These are phyloP conservation scores for Dryobates pubescens DNA, from an alignment of 2,797 vertebrate genomes.

Conservation along the genomic window DNA sequence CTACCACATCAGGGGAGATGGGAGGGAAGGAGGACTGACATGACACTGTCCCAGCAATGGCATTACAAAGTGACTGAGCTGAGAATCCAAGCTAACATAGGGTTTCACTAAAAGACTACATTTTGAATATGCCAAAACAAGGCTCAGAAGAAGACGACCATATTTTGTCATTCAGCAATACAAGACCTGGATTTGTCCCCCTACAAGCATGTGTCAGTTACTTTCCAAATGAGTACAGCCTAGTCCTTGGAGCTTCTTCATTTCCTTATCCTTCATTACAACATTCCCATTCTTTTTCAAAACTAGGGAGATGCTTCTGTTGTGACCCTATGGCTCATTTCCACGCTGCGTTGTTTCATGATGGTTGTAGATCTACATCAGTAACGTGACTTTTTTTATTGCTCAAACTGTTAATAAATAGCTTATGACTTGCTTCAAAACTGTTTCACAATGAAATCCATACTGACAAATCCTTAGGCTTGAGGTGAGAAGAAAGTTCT, in stretches of 20 bases:
- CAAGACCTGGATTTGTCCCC: not conserved
- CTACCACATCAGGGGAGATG: not conserved
- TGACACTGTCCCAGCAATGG: not conserved
- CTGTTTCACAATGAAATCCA: no score
- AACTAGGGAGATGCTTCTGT: not conserved
- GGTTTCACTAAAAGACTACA: not conserved
- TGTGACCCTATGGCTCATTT: not conserved
- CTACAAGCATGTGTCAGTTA: not conserved
- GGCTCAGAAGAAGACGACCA: not conserved
- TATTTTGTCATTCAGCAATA: not conserved
- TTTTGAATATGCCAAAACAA: not conserved
- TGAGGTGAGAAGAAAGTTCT: no score
- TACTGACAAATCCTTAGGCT: no score
- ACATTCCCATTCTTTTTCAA: not conserved
- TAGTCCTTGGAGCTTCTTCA: not conserved
- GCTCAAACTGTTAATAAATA: no score
- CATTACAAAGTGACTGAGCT: not conserved
- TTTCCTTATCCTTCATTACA: not conserved
- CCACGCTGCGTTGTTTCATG: no score
- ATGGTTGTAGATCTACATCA: no score
- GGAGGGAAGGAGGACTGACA: not conserved
- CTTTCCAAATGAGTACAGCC: not conserved
- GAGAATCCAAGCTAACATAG: not conserved
- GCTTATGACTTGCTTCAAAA: no score
- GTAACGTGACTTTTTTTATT: no score